These are phyloP conservation scores for Macrotrachela quadricornifera DNA, from an alignment of 1,140 invertebrate genomes.

Conservation along the genomic window DNA sequence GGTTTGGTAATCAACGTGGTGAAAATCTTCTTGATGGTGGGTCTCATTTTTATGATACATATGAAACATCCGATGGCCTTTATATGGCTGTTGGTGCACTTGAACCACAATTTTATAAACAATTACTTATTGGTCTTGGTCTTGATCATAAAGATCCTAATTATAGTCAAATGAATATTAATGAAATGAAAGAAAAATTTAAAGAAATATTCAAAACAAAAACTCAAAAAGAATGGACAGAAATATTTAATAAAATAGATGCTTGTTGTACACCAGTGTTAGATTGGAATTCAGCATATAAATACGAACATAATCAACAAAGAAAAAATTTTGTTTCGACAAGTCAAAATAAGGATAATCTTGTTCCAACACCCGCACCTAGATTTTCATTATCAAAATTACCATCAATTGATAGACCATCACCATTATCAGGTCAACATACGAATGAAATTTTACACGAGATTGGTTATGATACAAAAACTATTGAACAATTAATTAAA, in stretches of 20 bases:
- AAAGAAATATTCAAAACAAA: constrained; percentile 50
- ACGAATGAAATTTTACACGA: constrained; percentile 39
- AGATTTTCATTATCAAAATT: constrained; percentile 37
- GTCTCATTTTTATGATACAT: constrained; percentile 68
- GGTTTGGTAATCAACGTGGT: constrained; percentile 14
- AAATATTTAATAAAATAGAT: constrained; percentile 60
- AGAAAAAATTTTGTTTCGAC: constrained; percentile 16
- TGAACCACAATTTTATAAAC: constrained; percentile 69
- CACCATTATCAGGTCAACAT: constrained; percentile 39
- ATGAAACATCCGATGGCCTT: constrained; percentile 72
- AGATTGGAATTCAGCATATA: constrained; percentile 45
- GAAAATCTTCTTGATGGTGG: constrained; percentile 50
- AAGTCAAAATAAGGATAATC: too few relatives aligned
- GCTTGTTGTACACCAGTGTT: constrained; percentile 86
- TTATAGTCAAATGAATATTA: constrained; percentile 10
- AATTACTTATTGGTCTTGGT: constrained; percentile 47
- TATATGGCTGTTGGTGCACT: constrained; percentile 79
- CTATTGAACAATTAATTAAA: constrained; percentile 34
- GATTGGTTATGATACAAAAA: constrained; percentile 33
- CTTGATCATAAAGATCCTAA: constrained; percentile 34
- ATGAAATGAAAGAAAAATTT: constrained; percentile 39
- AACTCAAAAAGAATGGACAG: constrained; percentile 65
- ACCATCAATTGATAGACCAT: constrained; percentile 44
- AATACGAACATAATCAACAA: constrained; percentile 33
- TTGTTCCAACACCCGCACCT: too few relatives aligned